These are phyloP conservation scores for Harpalus rubripes DNA, from an alignment of 2,888 invertebrate genomes.

Conservation along the genomic window DNA sequence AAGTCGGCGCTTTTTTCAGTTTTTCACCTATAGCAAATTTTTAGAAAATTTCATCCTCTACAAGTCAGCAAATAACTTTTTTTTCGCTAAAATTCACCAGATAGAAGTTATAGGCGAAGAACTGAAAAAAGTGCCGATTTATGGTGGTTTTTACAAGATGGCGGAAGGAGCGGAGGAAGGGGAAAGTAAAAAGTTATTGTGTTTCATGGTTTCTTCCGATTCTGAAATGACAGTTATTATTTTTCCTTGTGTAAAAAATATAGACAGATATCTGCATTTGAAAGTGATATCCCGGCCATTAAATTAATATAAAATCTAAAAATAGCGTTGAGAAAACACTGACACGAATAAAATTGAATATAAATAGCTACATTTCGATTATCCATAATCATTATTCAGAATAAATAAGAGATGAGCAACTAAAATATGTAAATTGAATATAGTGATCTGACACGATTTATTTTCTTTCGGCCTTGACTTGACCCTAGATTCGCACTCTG, in stretches of 20 bases:
- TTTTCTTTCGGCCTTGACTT: constrained; percentile 20
- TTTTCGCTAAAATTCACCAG: no score
- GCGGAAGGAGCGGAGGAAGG: no score
- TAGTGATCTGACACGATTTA: not conserved
- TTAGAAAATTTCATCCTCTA: no score
- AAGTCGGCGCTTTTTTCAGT: no score
- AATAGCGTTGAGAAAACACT: constrained; percentile 23
- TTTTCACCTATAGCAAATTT: no score
- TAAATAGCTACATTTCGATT: constrained; percentile 38
- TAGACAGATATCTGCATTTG: constrained; percentile 10
- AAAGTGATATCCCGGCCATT: constrained; percentile 18
- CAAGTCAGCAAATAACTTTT: no score
- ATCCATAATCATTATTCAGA: constrained; percentile 14
- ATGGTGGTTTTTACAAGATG: no score
- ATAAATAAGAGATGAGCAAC: constrained; percentile 25
- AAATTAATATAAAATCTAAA: constrained; percentile 24
- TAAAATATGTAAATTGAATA: constrained; percentile 39
- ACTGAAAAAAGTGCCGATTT: no score
- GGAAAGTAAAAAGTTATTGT: no score
- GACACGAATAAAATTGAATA: constrained; percentile 47
- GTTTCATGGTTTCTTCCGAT: not conserved
- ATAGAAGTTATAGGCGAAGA: no score
- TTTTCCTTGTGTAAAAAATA: constrained; percentile 2
- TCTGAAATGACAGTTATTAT: not conserved
- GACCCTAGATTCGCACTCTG: constrained; percentile 19